Percentiles rank a stretch among this genome's conserved stretches.
phyloP scores from a whole-genome alignment of 1,140 invertebrate genomes.

The Trichonephila clavata region DNA sequence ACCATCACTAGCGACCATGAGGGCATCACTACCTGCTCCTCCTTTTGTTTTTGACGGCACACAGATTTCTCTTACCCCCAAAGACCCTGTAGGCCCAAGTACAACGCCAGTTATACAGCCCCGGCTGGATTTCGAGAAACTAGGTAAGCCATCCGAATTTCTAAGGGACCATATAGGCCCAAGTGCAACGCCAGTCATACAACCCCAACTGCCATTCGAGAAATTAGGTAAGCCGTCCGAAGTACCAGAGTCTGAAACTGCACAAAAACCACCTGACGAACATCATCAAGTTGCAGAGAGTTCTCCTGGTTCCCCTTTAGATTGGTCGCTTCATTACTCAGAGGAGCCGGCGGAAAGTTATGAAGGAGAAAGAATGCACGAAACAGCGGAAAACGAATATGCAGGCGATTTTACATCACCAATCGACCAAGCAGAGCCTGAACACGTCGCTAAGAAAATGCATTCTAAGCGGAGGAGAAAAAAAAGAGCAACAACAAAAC shows the following conservation, averaged over 20 bases:
- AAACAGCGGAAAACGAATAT: background rate
- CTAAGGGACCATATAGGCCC: background rate
- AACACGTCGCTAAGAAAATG: background rate
- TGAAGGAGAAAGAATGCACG: background rate
- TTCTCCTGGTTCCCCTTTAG: too few relatives aligned
- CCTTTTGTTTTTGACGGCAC: too few relatives aligned
- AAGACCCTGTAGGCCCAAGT: background rate
- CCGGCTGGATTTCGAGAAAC: too few relatives aligned
- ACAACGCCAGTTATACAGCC: background rate
- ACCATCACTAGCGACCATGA: too few relatives aligned
- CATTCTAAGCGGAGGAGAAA: background rate
- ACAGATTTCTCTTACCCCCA: background rate
- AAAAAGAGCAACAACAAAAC: background rate
- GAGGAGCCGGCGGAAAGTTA: too few relatives aligned
- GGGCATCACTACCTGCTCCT: too few relatives aligned
- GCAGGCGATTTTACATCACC: background rate
- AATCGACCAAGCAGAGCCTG: background rate
- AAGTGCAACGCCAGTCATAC: background rate
- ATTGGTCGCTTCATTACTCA: too few relatives aligned
- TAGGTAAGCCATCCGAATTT: too few relatives aligned
- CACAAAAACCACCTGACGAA: background rate
- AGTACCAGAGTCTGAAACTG: background rate
- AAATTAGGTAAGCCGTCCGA: background rate
- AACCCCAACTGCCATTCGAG: background rate
- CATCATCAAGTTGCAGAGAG: too few relatives aligned